phyloP scores from a whole-genome alignment of 1,140 invertebrate species.

The Aphis gossypii region DNA sequence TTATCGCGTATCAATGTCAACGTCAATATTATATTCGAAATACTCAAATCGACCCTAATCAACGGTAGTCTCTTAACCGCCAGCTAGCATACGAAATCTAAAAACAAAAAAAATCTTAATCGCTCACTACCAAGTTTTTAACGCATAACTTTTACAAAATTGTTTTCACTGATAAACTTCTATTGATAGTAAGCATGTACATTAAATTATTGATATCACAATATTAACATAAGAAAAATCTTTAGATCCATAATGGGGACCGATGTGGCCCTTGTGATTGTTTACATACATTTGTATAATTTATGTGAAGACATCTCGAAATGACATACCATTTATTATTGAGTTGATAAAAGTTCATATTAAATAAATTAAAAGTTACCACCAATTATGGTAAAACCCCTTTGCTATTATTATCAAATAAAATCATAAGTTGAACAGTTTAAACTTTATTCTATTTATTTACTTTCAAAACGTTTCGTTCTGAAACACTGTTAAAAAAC shows the following conservation, averaged over 20 bases:
- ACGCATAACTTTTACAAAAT: not conserved
- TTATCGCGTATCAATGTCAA: not conserved
- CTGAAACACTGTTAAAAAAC: not conserved
- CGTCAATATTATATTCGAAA: not conserved
- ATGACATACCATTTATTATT: not conserved
- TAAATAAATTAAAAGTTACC: not conserved
- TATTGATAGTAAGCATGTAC: not conserved
- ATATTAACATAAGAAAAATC: not conserved
- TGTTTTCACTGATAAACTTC: not conserved
- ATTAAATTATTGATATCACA: not conserved
- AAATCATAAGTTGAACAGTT: not conserved
- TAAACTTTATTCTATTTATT: not conserved
- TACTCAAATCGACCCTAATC: not conserved
- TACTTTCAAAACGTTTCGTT: not conserved
- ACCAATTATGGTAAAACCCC: not conserved
- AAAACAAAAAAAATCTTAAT: not conserved
- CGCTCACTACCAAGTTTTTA: not conserved
- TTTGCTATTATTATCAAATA: not conserved
- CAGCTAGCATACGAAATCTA: not conserved
- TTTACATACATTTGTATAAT: conserved; percentile 20
- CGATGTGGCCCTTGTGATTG: not conserved
- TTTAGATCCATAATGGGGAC: not conserved
- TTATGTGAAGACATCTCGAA: not conserved
- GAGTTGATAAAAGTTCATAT: not conserved
- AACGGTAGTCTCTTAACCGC: not conserved